A percentile compares a stretch with the other conserved stretches of the same genome.
Evolutionary conservation across 1,140 invertebrate genomes (phyloP).

Genomic region (Catajapyx aquilonaris): DNA sequence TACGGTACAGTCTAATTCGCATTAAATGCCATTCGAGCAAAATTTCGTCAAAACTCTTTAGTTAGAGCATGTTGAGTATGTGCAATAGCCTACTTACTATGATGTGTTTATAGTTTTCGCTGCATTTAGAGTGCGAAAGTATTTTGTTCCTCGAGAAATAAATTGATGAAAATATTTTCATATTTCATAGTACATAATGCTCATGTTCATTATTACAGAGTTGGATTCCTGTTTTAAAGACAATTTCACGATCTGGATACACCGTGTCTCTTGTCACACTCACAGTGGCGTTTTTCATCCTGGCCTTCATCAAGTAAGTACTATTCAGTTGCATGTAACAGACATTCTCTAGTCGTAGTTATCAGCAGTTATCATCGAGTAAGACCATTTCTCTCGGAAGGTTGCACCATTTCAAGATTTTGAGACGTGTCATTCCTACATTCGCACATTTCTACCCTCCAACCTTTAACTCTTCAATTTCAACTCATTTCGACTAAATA

Average conservation of each 20-base stretch:
- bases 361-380: background rate
- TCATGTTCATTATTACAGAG: slow-evolving; percentile 15
- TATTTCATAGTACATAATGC: too few relatives aligned
- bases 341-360: background rate
- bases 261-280: slow-evolving; percentile 25
- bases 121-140: too few relatives aligned
- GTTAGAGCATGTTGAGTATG: too few relatives aligned
- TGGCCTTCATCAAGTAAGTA: slow-evolving; percentile 27
- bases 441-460: background rate
- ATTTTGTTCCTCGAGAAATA: too few relatives aligned
- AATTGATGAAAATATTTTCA: too few relatives aligned
- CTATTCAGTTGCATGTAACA: background rate
- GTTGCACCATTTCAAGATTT: background rate
- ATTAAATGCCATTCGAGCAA: too few relatives aligned
- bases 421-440: background rate
- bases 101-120: too few relatives aligned
- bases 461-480: too few relatives aligned
- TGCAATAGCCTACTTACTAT: too few relatives aligned
- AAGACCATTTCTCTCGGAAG: background rate
- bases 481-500: too few relatives aligned
- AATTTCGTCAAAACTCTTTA: too few relatives aligned
- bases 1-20: too few relatives aligned
- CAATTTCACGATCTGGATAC: slow-evolving; percentile 28
- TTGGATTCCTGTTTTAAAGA: slow-evolving; percentile 23
- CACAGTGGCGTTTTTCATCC: slow-evolving; percentile 24